Percentiles rank a stretch among this genome's conserved stretches.
These are phyloP conservation scores for Larimichthys polyactis DNA, from an alignment of 2,113 vertebrate species.

Conservation along the genomic window DNA sequence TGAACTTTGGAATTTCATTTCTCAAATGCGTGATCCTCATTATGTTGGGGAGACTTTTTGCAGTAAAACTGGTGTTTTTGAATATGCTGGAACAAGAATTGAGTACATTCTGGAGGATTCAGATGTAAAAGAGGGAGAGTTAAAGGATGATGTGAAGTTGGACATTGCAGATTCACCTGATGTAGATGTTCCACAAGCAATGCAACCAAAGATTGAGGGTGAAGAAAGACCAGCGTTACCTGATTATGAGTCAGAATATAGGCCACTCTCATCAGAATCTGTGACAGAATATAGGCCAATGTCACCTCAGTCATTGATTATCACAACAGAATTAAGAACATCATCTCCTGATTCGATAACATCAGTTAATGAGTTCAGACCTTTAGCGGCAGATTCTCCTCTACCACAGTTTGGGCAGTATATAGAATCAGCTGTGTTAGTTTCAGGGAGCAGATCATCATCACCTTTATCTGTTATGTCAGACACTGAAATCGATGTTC, in stretches of 20 bases:
- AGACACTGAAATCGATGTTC: slow-evolving; percentile 47
- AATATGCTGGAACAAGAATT: slow-evolving; percentile 49
- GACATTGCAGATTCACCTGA: slow-evolving; percentile 4
- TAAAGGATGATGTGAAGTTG: not conserved
- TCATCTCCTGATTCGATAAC: slow-evolving; percentile 24
- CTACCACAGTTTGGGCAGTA: slow-evolving; percentile 48
- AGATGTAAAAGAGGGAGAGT: not conserved
- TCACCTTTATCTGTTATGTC: slow-evolving; percentile 52
- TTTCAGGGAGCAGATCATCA: slow-evolving; percentile 17
- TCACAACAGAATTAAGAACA: slow-evolving; percentile 9
- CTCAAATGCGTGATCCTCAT: slow-evolving; percentile 76
- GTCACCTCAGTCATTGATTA: slow-evolving; percentile 12
- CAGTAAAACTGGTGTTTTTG: slow-evolving; percentile 63
- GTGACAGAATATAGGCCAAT: not conserved
- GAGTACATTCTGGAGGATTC: slow-evolving; percentile 47
- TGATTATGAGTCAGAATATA: slow-evolving; percentile 37
- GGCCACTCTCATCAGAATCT: slow-evolving; percentile 55
- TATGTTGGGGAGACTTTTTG: slow-evolving; percentile 74
- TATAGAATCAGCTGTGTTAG: slow-evolving; percentile 17
- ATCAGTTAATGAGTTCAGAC: slow-evolving; percentile 11
- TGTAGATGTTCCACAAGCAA: slow-evolving; percentile 21
- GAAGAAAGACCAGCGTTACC: slow-evolving; percentile 48
- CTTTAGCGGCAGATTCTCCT: slow-evolving; percentile 33
- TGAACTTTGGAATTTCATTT: slow-evolving; percentile 73
- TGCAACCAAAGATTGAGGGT: not conserved